Conservation (phyloP, 2,888 invertebrate genomes). For the Sepiola atlantica region DNA sequence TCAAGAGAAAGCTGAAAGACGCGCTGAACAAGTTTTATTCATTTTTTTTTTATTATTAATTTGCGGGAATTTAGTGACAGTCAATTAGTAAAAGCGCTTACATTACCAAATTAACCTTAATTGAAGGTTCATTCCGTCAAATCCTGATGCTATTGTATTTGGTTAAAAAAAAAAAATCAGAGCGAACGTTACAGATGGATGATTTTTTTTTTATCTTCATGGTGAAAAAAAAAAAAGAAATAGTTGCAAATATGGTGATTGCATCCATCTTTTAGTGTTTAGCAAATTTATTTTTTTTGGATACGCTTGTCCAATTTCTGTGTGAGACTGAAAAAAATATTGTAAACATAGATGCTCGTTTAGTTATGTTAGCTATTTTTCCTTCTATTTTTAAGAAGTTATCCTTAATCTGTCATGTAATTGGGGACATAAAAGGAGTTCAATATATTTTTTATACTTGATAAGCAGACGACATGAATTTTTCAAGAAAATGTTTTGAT, state of each 20-base stretch:
- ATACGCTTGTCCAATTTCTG: neutral
- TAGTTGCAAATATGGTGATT: neutral
- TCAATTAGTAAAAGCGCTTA: neutral
- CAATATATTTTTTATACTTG: no score
- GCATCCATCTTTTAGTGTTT: neutral
- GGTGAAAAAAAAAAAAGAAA: neutral
- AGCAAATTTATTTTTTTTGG: neutral
- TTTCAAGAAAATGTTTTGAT: neutral
- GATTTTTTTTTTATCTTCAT: neutral
- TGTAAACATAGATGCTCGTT: neutral
- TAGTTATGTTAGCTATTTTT: neutral
- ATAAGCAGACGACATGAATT: neutral
- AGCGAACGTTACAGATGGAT: neutral
- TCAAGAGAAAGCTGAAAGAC: neutral
- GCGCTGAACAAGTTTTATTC: neutral
- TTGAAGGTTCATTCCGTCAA: neutral
- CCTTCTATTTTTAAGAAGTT: neutral
- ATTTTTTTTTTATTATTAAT: neutral
- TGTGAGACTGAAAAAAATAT: neutral
- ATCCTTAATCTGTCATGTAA: neutral
- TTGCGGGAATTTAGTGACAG: neutral
- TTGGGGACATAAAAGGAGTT: neutral
- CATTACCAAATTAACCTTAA: slow-evolving; percentile 12
- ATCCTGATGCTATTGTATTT: neutral
- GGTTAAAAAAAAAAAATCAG: neutral